Evolutionary conservation across 92 coral and sea anemone genomes (phyloP).

Genomic region (Epizoanthus rinbou): DNA sequence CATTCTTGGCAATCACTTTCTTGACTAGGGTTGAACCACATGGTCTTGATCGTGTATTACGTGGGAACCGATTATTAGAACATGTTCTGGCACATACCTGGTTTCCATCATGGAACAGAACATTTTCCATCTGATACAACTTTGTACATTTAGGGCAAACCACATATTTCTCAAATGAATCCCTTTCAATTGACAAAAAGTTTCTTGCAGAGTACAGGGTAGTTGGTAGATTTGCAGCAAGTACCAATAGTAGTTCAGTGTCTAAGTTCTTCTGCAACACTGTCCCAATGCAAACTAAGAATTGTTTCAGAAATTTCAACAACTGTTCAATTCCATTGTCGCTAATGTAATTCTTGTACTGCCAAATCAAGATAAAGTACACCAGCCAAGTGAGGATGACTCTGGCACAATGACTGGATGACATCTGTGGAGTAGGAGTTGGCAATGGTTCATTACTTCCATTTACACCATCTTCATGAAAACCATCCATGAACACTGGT

Average conservation of each 20-base stretch:
- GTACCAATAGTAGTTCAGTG: slow-evolving; percentile 26
- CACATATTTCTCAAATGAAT: slow-evolving; percentile 6
- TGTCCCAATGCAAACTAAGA: slow-evolving; percentile 23
- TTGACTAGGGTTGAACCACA: slow-evolving; percentile 51
- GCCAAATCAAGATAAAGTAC: slow-evolving; percentile 53
- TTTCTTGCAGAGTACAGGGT: slow-evolving; percentile 20
- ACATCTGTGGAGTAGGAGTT: slow-evolving; percentile 25
- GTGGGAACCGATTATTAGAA: slow-evolving; percentile 33
- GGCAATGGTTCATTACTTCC: slow-evolving; percentile 20
- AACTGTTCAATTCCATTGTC: slow-evolving; percentile 48
- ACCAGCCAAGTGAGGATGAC: slow-evolving; percentile 48
- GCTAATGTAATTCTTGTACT: slow-evolving; percentile 35
- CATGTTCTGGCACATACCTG: slow-evolving; percentile 49
- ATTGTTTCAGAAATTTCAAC: slow-evolving; percentile 40
- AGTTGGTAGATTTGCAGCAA: slow-evolving; percentile 29
- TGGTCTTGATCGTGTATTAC: slow-evolving; percentile 29
- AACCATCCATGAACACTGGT: slow-evolving; percentile 20
- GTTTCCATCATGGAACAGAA: slow-evolving; percentile 36
- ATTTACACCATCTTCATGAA: slow-evolving; percentile 1
- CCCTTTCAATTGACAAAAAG: slow-evolving; percentile 10
- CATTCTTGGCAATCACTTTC: slow-evolving; percentile 27
- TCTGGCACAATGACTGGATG: slow-evolving; percentile 17
- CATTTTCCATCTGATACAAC: slow-evolving; percentile 37
- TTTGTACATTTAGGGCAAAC: slow-evolving; percentile 53
- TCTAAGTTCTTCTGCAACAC: slow-evolving; percentile 17